Evolutionary conservation across 1,140 invertebrate genomes (phyloP).

Genomic region (Camponotus vicinus): DNA sequence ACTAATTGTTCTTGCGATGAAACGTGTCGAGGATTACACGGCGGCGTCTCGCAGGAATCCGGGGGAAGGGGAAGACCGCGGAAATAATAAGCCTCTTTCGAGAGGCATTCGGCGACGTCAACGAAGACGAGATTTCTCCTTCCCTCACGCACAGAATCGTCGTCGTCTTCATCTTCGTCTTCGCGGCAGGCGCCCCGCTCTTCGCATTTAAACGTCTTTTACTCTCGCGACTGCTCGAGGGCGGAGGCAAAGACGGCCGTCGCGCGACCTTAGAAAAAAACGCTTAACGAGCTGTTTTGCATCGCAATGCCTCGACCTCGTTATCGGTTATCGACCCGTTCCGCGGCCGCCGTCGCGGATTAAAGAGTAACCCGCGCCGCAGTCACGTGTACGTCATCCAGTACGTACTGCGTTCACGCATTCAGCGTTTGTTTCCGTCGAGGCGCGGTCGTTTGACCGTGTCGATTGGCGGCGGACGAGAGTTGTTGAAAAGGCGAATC

Average conservation of each 20-base stretch:
- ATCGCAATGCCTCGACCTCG: conserved; percentile 83
- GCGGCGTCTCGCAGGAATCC: conserved; percentile 7
- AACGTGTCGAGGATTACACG: conserved; percentile 74
- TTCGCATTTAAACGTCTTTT: conserved; percentile 62
- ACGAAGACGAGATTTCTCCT: conserved; percentile 15
- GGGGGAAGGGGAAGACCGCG: conserved; percentile 49
- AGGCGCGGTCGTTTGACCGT: conserved; percentile 65
- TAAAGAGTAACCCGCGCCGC: conserved; percentile 72
- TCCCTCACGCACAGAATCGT: conserved; percentile 13
- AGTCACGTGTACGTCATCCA: conserved; percentile 45
- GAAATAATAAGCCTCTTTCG: conserved; percentile 70
- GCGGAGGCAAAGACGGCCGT: conserved; percentile 59
- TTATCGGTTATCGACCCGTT: conserved; percentile 82
- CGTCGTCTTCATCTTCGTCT: background rate
- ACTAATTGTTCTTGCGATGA: conserved; percentile 66
- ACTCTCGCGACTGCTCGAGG: conserved; percentile 43
- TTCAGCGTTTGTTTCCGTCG: background rate
- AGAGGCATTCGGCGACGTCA: conserved; percentile 10
- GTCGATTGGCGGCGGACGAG: conserved; percentile 56
- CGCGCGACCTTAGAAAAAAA: conserved; percentile 76
- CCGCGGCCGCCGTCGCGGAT: conserved; percentile 66
- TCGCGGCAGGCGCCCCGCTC: background rate
- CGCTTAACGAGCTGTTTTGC: conserved; percentile 84
- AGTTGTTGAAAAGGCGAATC: conserved; percentile 65
- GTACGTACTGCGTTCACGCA: background rate